phyloP scores from a whole-genome alignment of 2,113 vertebrate genomes.

The Platichthys flesus region DNA sequence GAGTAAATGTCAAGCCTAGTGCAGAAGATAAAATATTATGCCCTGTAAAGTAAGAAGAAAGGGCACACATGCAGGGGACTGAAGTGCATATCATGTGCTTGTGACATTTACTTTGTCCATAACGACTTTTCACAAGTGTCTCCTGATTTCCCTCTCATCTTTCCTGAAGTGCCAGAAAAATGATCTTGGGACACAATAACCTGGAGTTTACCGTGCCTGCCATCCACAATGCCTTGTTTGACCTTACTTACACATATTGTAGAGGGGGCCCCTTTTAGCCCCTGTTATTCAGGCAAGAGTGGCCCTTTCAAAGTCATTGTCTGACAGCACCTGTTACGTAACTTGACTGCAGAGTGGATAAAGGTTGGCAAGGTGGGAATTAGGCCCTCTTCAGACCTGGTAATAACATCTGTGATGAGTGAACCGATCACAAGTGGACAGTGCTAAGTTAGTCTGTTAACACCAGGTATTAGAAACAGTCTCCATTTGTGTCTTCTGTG shows the following conservation, averaged over 20 bases:
- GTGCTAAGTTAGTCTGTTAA: neutral
- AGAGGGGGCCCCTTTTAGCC: slow-evolving; percentile 14
- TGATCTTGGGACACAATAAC: slow-evolving; percentile 1
- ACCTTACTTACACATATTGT: slow-evolving; percentile 30
- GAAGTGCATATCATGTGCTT: neutral
- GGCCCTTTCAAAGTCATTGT: slow-evolving; percentile 54
- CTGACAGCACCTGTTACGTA: slow-evolving; percentile 66
- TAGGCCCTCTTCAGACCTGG: too few relatives aligned
- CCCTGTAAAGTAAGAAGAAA: neutral
- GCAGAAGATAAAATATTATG: neutral
- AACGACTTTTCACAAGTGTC: slow-evolving; percentile 5
- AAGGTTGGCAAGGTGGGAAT: slow-evolving; percentile 23
- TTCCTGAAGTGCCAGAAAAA: slow-evolving; percentile 34
- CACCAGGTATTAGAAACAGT: too few relatives aligned
- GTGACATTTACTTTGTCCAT: slow-evolving; percentile 20
- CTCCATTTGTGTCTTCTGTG: neutral
- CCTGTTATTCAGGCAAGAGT: slow-evolving; percentile 37
- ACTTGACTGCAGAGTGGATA: slow-evolving; percentile 35
- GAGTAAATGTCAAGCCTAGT: slow-evolving; percentile 4
- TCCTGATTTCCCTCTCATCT: neutral
- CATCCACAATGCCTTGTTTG: slow-evolving; percentile 20
- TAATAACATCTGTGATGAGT: neutral
- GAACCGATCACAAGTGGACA: neutral
- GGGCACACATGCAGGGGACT: neutral
- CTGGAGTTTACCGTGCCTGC: neutral